Evolutionary conservation across 1,140 invertebrate genomes (phyloP), one percentile per base, ranked within the genome.

Genomic region (Ceratoteleas bidentatus): DNA sequence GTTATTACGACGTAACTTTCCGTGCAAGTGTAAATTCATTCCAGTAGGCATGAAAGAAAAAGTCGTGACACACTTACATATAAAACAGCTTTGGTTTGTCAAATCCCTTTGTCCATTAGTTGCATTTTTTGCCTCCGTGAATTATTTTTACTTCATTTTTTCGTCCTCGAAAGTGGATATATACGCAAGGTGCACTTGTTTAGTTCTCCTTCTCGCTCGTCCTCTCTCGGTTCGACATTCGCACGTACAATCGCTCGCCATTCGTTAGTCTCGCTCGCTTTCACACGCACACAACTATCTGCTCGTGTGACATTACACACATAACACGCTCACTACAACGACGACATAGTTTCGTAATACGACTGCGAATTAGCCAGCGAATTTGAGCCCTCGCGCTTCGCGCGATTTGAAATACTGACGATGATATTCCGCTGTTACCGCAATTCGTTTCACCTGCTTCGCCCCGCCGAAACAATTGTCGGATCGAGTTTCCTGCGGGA

Each of bases 1-100:
- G 75, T 83, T 72, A 84, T 86, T 84, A 84, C 69, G 78, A 84
- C 83, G 60, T 83, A 87, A 85, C 82, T 85, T 86, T 84, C 84
- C 76, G 79, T 84, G 84, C 77, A 73, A 65, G 60, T 69, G 65
- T 81, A 83, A 84, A 85, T 87, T 86, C 77, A 83, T 84, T 83
- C 81, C 68, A 65, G 47, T 85, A 82, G 76, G 72, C 82, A 83
- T 84, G 75, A 82, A 84, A 85, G 77, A 70, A 86, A 87, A 84
- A 80, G 75, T 80, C 45, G 61, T 84, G 81, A 84, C 78, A 87
- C 82, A 87, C 60, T 85, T 82, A 80, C 73, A 73, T 70, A 87
- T 82, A 85, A 86, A 86, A 85, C 76, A 84, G 58, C 65, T 84
- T 86, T 87, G 73, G 77, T 84, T 74, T 74, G 72, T 88, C 85